Base-by-base conservation (phyloP, 2,113 vertebrate genomes). In the Eubucco bourcierii region DNA sequence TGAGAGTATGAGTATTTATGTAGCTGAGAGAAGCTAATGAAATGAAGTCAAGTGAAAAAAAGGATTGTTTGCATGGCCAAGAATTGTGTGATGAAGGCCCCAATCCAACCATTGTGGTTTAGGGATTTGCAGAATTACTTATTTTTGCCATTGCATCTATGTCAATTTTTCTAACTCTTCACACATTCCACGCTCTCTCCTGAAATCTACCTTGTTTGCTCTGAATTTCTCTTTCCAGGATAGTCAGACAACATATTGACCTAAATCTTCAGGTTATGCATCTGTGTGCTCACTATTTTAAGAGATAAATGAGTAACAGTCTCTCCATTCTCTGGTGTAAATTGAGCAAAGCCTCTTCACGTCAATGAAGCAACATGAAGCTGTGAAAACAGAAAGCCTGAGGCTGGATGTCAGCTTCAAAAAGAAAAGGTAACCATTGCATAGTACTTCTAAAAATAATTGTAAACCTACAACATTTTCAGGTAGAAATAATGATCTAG, bases 11-110 rank as follows among this genome's bases (percentile, higher is more conserved):
- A 94, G 96, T 93, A 93, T 96, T 96, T 96, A 92, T 95, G 83
- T 96, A 96, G 94, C 87, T 92, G 90, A 92, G 79, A 94, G 79
- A 95, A 91, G 75, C 90, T 92, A 92, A 91, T 94, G 91, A 95
- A 96, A 96, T 84, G 87, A 95, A 95, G 52, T 93, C 73, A 92
- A 94, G 83, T 96, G 92, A 96, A 95, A 95, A 95, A 96, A 95
- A 9, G n/a, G 88, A 95, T 95, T 95, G 95, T 95, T 96, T 74
- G 11, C 71, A 94, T 94, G 91, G 83, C 93, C 93, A 50, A 91
- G 91, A 92, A 94, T 78, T 94, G 95, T 90, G 89, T 80, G 91
- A 90, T 3, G 12, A 90, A 87, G 87, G 81, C 82, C 58, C 27
- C 90, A 91, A 91, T 93, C 84, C 93, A 95, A 88, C 91, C 85